Evolutionary conservation across 2,113 vertebrate species (phyloP).

Genomic region (Etheostoma spectabile): DNA sequence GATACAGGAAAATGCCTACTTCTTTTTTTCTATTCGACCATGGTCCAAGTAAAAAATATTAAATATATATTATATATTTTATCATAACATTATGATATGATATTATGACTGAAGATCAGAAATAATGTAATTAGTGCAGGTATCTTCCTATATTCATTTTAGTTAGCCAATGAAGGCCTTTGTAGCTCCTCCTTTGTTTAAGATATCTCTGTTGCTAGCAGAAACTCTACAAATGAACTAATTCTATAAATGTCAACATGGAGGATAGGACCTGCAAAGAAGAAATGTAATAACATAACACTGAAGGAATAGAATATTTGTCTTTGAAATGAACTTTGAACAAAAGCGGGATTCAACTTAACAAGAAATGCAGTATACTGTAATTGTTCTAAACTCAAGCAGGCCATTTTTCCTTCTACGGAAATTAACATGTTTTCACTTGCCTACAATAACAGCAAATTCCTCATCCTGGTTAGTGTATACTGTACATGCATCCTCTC

Average conservation of each 20-base stretch:
- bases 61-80: neutral
- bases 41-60: neutral
- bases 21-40: neutral
- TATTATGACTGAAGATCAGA: neutral
- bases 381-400: neutral
- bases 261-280: neutral
- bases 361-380: neutral
- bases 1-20: neutral
- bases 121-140: neutral
- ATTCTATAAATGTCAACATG: neutral
- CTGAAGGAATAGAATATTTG: constrained; percentile 10
- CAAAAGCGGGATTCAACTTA: constrained; percentile 26
- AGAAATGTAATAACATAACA: neutral
- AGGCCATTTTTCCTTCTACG: neutral
- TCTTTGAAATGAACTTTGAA: constrained; percentile 27
- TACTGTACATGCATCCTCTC: neutral
- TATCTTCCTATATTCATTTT: neutral
- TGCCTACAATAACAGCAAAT: neutral
- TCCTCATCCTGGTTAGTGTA: neutral
- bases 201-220: neutral
- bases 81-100: no score
- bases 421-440: neutral
- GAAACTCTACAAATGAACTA: constrained; percentile 14
- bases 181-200: neutral
- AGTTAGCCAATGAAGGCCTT: neutral